Conservation (phyloP, 2,888 invertebrate species). For the Oscheius sp. region DNA sequence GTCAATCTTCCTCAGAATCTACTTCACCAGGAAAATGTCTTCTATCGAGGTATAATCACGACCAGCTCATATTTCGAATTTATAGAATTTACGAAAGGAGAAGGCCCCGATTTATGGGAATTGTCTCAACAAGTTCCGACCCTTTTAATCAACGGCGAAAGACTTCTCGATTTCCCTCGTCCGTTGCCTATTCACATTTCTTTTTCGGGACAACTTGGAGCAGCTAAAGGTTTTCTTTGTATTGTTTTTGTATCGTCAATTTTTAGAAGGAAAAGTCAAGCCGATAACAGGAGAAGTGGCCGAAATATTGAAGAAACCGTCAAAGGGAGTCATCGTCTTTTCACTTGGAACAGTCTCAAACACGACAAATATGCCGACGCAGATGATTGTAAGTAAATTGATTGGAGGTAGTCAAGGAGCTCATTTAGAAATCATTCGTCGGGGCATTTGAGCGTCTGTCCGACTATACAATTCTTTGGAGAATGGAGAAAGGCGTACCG, state of each 20-base stretch:
- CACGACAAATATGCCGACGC: conserved; percentile 70
- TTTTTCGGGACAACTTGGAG: conserved; percentile 67
- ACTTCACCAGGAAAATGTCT: conserved; percentile 66
- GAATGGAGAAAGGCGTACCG: conserved; percentile 67
- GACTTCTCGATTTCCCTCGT: conserved; percentile 71
- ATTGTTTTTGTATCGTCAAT: neutral
- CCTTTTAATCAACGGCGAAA: conserved; percentile 69
- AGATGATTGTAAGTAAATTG: conserved; percentile 64
- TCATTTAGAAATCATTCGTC: conserved; percentile 61
- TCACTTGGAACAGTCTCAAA: conserved; percentile 71
- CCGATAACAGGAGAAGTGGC: conserved; percentile 24
- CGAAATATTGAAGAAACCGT: conserved; percentile 48
- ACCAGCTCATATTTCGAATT: conserved; percentile 34
- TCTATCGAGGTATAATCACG: conserved; percentile 54
- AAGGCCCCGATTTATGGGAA: conserved; percentile 62
- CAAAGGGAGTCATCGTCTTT: conserved; percentile 56
- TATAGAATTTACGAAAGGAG: conserved; percentile 36
- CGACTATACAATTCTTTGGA: conserved; percentile 67
- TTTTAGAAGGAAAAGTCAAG: conserved; percentile 17
- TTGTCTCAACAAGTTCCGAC: conserved; percentile 60
- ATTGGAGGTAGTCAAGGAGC: neutral
- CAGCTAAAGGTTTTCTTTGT: conserved; percentile 33
- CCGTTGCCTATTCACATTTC: conserved; percentile 67
- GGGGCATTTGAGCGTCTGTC: conserved; percentile 66
- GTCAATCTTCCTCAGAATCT: conserved; percentile 70